A percentile compares a stretch with the other conserved stretches of the same genome.
Evolutionary conservation across 2,888 invertebrate species (phyloP).

Genomic region (Cheilosia pagana): DNA sequence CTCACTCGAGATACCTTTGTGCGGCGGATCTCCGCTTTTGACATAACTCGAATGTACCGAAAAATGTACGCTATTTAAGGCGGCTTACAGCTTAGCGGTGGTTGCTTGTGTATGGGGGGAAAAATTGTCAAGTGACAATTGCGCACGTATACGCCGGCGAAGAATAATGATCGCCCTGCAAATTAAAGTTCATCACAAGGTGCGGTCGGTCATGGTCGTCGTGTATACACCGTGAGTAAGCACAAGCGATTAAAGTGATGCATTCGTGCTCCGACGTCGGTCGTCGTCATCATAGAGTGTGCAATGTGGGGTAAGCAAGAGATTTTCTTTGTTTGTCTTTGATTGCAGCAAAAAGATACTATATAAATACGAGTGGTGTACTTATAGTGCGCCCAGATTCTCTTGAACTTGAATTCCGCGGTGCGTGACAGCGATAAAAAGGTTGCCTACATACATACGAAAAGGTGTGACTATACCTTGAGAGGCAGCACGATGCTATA

Average conservation of each 20-base stretch:
- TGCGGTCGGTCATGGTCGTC: constrained; percentile 57
- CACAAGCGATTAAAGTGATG: constrained; percentile 34
- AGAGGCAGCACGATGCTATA: constrained; percentile 18
- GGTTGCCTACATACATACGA: neutral
- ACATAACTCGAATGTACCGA: neutral
- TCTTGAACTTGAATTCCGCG: constrained; percentile 63
- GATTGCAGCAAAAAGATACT: constrained; percentile 26
- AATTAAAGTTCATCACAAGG: constrained; percentile 48
- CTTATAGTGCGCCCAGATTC: neutral
- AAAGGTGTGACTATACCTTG: constrained; percentile 41
- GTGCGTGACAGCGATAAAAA: constrained; percentile 43
- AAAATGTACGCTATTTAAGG: constrained; percentile 39
- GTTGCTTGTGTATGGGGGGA: neutral
- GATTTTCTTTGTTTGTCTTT: constrained; percentile 20
- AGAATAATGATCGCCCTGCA: constrained; percentile 29
- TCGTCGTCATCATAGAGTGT: constrained; percentile 1
- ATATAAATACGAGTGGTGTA: neutral
- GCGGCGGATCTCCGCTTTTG: constrained; percentile 12
- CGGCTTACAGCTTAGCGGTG: neutral
- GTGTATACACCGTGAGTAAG: constrained; percentile 17
- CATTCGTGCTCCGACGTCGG: neutral
- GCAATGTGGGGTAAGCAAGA: constrained; percentile 28
- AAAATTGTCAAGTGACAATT: constrained; percentile 49
- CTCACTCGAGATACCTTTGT: constrained; percentile 13
- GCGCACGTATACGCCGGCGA: constrained; percentile 1